Conservation (phyloP, 2,888 invertebrate genomes). For the Aspidapion aeneum region DNA sequence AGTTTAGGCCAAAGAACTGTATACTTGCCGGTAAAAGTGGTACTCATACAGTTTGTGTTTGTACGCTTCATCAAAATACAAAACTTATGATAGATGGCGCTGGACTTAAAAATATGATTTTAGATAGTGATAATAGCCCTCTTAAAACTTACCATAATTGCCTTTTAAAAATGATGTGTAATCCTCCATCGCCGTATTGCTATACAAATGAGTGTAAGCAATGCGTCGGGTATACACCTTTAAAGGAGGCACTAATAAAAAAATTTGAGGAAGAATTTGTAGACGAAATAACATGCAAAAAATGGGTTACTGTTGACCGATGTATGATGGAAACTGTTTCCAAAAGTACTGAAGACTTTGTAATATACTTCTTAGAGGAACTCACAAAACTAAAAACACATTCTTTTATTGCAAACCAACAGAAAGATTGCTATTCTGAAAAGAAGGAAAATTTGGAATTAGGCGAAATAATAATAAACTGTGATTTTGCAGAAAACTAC, state of each 20-base stretch:
- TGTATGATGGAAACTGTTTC: background rate
- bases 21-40: slow-evolving; percentile 3
- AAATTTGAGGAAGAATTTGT: background rate
- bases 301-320: background rate
- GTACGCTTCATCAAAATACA: background rate
- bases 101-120: background rate
- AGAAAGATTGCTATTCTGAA: background rate
- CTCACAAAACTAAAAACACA: background rate
- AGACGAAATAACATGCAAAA: background rate
- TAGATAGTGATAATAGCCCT: background rate
- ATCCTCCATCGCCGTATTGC: background rate
- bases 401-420: background rate
- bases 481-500: background rate
- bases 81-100: slow-evolving; percentile 1
- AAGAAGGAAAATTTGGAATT: background rate
- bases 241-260: background rate
- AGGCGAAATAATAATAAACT: background rate
- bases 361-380: background rate
- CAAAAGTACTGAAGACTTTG: background rate
- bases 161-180: background rate
- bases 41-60: background rate
- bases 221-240: too few species aligned
- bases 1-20: background rate
- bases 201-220: too few species aligned
- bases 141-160: background rate